Evolutionary conservation across 2,797 vertebrate genomes (phyloP), one percentile per base, ranked within the genome.

Genomic region (Chrysocyon brachyurus): DNA sequence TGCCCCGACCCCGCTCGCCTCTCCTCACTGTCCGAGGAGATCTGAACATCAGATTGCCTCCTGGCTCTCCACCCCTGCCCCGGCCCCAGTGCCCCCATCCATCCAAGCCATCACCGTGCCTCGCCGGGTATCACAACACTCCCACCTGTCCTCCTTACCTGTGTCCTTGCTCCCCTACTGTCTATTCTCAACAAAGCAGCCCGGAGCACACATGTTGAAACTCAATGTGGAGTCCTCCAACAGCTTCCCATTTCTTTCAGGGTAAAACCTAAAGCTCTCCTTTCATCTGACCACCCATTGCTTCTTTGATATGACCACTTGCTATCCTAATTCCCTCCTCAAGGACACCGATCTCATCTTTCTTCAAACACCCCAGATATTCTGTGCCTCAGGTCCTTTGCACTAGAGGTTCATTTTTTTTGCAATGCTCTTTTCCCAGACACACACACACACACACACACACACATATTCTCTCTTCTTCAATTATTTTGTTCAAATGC

Each of bases 11-110:
- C 40, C 40, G 1, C 17, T 16, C 19, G 28, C 31, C 33, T 87
- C 46, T 52, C 14, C 70, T 75, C 52, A 78, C 63, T 49, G 77
- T 87, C 33, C 10, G 49, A 36, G 54, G 33, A 49, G 31, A 16
- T 31, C 21, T 86, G 61, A 72, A 36, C 19, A 17, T 89, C 52
- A 95, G 16, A 64, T 75, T 12, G 12, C 33, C 87, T 82, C 24
- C 73, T 17, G 59, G 64, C 28, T 36, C 88, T 28, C 19, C 66
- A 14, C 1, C 16, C 21, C n/a, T 61, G 33, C 28, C 4, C 17
- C 17, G 1, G 12, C 2, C 3, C 57, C n/a, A 33, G 2, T 0
- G 2, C 9, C 9, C 19, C 21, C 10, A 12, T 14, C 59, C 28
- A 2, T 21, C 19, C 10, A 54, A 52, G 63, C 14, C 36, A 19